Evolutionary conservation across 2,113 vertebrate species (phyloP).

Genomic region (Xenopus tropicalis): UCB_Xtro_10.0 CM004447.2:82016001-82016500

Average conservation of each 20-base stretch:
- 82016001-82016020: background rate
- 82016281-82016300: too few species aligned
- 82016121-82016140: constrained; percentile 66
- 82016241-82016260: background rate
- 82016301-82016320: too few species aligned
- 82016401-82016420: too few species aligned
- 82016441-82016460: too few species aligned
- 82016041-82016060: constrained; percentile 1
- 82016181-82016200: constrained; percentile 65
- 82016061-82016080: constrained; percentile 58
- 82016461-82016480: too few species aligned
- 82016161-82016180: constrained; percentile 59
- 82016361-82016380: too few species aligned
- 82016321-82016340: too few species aligned
- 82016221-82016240: fast-evolving
- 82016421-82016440: too few species aligned
- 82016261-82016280: too few species aligned
- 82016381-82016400: too few species aligned
- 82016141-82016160: constrained; percentile 62
- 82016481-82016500: too few species aligned
- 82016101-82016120: constrained; percentile 68
- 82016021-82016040: background rate
- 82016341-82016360: too few species aligned
- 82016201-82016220: constrained; percentile 4
- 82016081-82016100: constrained; percentile 66